Evolutionary conservation across 2,888 invertebrate species (phyloP).

Genomic region (Drosophila lacicola): DNA sequence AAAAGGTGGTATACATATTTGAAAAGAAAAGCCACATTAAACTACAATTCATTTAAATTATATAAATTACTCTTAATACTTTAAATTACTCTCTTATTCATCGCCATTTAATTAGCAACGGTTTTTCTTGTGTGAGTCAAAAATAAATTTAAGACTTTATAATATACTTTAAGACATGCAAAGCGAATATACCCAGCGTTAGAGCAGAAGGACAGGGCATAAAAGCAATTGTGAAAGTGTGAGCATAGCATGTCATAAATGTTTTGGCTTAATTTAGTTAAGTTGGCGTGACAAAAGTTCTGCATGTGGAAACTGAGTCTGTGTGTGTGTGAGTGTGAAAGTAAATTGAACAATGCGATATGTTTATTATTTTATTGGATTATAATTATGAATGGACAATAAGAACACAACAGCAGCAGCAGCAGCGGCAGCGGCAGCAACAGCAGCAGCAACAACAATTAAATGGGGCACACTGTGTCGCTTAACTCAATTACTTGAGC

Average conservation of each 20-base stretch:
- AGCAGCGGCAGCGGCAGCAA: neutral
- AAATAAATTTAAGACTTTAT: too few species aligned
- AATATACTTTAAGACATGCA: too few species aligned
- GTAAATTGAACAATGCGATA: conserved; percentile 76
- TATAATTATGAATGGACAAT: conserved; percentile 72
- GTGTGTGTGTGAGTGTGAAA: conserved; percentile 61
- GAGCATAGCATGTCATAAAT: conserved; percentile 49
- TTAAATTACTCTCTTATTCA: too few species aligned
- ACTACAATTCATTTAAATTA: too few species aligned
- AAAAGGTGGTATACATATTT: too few species aligned
- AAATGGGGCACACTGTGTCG: conserved; percentile 43
- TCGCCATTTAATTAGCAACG: too few species aligned
- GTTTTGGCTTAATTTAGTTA: conserved; percentile 79
- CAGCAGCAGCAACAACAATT: conserved; percentile 16
- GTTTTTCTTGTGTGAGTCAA: too few species aligned
- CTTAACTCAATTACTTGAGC: conserved; percentile 68
- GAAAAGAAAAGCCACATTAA: too few species aligned
- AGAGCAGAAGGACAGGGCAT: neutral
- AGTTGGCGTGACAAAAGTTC: conserved; percentile 74
- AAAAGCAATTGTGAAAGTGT: conserved; percentile 39
- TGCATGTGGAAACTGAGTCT: conserved; percentile 57
- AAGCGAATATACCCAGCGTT: neutral
- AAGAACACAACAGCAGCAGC: conserved; percentile 23
- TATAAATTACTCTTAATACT: too few species aligned
- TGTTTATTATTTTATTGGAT: conserved; percentile 80